Conservation (phyloP, 2,113 vertebrate genomes). For the Caranx melampygus region DNA sequence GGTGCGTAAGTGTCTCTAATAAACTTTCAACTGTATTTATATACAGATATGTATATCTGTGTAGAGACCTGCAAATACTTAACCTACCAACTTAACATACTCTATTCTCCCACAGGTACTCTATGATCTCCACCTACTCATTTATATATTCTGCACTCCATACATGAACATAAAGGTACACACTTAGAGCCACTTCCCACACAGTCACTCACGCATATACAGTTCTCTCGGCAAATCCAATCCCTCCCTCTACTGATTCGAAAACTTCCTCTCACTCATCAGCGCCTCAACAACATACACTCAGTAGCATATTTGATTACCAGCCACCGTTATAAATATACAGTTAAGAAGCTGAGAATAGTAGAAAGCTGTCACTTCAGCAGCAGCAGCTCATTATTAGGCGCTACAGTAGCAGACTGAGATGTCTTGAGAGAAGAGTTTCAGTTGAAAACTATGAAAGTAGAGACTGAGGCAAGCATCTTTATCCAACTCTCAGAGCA, state of each 20-base stretch:
- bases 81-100: background rate
- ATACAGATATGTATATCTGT: background rate
- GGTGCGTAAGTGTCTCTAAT: no score
- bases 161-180: background rate
- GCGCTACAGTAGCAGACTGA: background rate
- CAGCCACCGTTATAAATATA: background rate
- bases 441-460: background rate
- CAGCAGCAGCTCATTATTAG: conserved; percentile 18
- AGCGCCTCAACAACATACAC: background rate
- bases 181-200: background rate
- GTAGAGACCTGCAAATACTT: background rate
- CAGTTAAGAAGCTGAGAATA: conserved; percentile 1
- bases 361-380: background rate
- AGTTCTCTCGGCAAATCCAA: background rate
- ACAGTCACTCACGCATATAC: background rate
- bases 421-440: conserved; percentile 14
- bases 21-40: no score
- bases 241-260: background rate
- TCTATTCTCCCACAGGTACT: background rate
- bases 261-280: conserved; percentile 7
- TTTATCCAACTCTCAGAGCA: conserved; percentile 25
- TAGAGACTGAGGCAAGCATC: background rate
- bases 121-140: background rate
- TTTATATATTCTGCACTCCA: background rate
- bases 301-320: background rate